phyloP scores from a whole-genome alignment of 2,113 vertebrate species.

The Gymnocephalus cernua region DNA sequence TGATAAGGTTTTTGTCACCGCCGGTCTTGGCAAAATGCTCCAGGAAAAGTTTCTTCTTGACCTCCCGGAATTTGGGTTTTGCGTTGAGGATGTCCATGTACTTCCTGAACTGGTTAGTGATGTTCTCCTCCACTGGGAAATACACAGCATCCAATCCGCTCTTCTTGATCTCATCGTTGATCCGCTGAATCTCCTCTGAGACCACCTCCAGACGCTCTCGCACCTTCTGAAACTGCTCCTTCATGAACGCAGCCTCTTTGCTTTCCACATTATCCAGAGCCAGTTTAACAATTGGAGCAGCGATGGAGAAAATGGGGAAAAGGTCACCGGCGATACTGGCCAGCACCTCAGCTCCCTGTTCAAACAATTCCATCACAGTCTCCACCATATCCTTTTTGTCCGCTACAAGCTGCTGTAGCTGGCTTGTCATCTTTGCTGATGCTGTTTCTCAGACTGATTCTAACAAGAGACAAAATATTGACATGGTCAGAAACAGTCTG shows the following conservation, averaged over 20 bases:
- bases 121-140: constrained; percentile 85
- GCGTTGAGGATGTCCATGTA: constrained; percentile 88
- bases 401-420: constrained; percentile 78
- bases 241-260: constrained; percentile 85
- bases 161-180: constrained; percentile 84
- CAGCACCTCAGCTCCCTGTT: constrained; percentile 82
- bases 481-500: not conserved
- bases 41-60: constrained; percentile 85
- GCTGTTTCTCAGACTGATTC: constrained; percentile 14
- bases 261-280: constrained; percentile 85
- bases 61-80: constrained; percentile 82
- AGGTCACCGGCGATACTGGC: constrained; percentile 84
- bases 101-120: constrained; percentile 87
- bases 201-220: constrained; percentile 80
- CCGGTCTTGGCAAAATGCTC: constrained; percentile 81
- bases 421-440: constrained; percentile 73
- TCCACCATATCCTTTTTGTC: constrained; percentile 84
- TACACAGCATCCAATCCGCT: constrained; percentile 78
- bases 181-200: constrained; percentile 81
- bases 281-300: constrained; percentile 82
- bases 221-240: constrained; percentile 86
- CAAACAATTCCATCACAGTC: constrained; percentile 84
- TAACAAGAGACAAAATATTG: constrained; percentile 9
- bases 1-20: constrained; percentile 83
- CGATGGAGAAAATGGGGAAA: constrained; percentile 85